A percentile compares a stretch with the other conserved stretches of the same genome.
Conservation (phyloP, 2,797 vertebrate species). For the Propithecus perrieri region DNA sequence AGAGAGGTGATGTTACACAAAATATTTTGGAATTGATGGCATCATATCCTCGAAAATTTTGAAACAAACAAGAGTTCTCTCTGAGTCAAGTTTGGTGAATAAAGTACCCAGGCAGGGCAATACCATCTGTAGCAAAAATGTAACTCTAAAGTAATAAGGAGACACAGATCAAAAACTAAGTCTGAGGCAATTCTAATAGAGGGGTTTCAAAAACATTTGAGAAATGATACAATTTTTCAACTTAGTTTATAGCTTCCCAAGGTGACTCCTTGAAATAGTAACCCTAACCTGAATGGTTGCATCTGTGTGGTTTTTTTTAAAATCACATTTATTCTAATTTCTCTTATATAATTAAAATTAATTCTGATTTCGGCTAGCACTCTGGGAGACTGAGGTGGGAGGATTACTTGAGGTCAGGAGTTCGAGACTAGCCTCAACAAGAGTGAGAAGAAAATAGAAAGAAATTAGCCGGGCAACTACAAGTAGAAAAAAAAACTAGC, state of each 20-base stretch:
- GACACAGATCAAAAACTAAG: not conserved
- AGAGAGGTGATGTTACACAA: not conserved
- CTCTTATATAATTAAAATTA: constrained; percentile 24
- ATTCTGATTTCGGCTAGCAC: not conserved
- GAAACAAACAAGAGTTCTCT: not conserved
- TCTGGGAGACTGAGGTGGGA: no score
- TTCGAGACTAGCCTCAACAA: no score
- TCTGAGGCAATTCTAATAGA: not conserved
- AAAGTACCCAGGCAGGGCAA: not conserved
- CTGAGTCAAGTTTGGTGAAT: not conserved
- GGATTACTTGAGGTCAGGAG: no score
- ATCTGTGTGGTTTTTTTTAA: not conserved
- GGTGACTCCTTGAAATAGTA: not conserved
- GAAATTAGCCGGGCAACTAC: no score
- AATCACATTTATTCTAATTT: not conserved
- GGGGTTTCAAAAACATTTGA: not conserved
- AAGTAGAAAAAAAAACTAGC: no score
- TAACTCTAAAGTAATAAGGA: not conserved
- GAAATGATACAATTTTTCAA: not conserved
- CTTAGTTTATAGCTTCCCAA: not conserved
- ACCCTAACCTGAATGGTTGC: not conserved
- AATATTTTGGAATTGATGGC: not conserved
- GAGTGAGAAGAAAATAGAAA: no score
- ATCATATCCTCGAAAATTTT: not conserved
- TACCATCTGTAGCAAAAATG: not conserved